Evolutionary conservation across 2,797 vertebrate species (phyloP).

Genomic region (Neosilurus mollespiculum): DNA sequence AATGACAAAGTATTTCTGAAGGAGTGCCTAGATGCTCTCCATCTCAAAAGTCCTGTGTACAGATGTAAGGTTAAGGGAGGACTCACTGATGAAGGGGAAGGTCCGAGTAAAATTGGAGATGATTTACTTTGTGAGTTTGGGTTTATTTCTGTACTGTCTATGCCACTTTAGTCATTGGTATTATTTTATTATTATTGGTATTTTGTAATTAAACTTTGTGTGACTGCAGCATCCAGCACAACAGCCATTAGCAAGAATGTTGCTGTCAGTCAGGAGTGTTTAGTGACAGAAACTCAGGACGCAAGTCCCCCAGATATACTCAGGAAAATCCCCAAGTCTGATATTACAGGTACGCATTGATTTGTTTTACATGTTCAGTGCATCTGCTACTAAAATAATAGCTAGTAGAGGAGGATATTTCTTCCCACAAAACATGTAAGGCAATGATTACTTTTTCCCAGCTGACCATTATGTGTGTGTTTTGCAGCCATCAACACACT

Average conservation of each 20-base stretch:
- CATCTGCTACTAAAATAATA: background rate
- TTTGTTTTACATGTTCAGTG: background rate
- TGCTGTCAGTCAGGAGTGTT: background rate
- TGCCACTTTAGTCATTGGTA: background rate
- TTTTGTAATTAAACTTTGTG: background rate
- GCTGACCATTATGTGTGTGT: slow-evolving; percentile 17
- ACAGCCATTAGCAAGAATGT: background rate
- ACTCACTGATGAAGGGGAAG: background rate
- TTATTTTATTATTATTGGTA: too few relatives aligned
- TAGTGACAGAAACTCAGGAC: background rate
- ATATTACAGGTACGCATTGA: background rate
- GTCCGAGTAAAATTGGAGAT: background rate
- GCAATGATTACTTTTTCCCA: too few relatives aligned
- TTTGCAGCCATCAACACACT: slow-evolving; percentile 45
- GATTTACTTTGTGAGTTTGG: slow-evolving; percentile 25
- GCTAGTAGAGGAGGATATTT: background rate
- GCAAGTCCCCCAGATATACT: background rate
- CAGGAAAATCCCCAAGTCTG: background rate
- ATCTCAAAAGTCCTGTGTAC: slow-evolving; percentile 36
- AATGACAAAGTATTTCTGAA: slow-evolving; percentile 57
- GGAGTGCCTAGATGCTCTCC: slow-evolving; percentile 46
- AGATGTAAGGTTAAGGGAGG: background rate
- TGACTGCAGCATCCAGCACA: background rate
- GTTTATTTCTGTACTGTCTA: background rate
- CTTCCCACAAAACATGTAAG: background rate